Evolutionary conservation across 2,113 vertebrate genomes (phyloP).

Genomic region (Callocephalon fimbriatum): DNA sequence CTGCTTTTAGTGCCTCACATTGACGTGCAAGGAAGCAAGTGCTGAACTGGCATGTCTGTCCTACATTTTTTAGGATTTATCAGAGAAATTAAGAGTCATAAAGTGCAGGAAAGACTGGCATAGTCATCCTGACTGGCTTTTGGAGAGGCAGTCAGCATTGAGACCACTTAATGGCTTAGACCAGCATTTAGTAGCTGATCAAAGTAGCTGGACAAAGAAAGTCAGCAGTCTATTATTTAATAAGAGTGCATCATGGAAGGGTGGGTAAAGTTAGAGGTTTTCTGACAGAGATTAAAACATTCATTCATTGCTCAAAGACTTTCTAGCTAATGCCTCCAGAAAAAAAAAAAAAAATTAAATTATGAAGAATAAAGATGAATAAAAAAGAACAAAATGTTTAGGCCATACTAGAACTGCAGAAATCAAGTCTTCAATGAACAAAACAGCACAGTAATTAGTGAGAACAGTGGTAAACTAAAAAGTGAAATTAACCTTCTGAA

Average conservation of each 20-base stretch:
- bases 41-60: not conserved
- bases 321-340: not conserved
- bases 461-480: not conserved
- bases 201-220: not conserved
- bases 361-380: not conserved
- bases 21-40: not conserved
- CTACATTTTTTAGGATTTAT: not conserved
- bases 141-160: not conserved
- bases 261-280: not conserved
- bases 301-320: not conserved
- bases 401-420: not conserved
- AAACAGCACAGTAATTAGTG: not conserved
- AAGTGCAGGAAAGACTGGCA: not conserved
- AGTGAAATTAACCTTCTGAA: not conserved
- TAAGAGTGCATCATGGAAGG: fast-evolving
- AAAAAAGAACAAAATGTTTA: not conserved
- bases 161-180: not conserved
- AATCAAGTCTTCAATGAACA: not conserved
- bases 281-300: not conserved
- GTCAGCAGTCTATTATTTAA: not conserved
- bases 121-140: not conserved
- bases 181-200: not conserved
- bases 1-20: not conserved
- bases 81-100: not conserved
- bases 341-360: not conserved